A percentile compares a stretch with the other conserved stretches of the same genome.
Evolutionary conservation across 64 coral and sea anemone genomes (phyloP).

Genomic region (Orbicella faveolata): DNA sequence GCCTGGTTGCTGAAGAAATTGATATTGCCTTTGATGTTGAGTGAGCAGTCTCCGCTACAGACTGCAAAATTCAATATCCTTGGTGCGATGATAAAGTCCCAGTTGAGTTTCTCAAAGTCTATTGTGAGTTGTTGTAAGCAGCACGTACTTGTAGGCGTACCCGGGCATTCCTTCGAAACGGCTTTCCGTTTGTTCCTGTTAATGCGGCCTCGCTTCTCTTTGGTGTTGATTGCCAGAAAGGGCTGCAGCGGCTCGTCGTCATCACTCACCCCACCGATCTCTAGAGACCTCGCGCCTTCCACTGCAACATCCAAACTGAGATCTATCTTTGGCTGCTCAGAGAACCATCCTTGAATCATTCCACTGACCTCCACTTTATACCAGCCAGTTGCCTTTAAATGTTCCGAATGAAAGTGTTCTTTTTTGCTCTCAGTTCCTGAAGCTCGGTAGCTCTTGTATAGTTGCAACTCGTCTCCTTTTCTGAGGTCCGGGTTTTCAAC

Average conservation of each 20-base stretch:
- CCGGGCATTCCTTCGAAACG: not conserved
- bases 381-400: conserved; percentile 7
- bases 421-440: not conserved
- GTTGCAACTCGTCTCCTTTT: not conserved
- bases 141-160: not conserved
- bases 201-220: not conserved
- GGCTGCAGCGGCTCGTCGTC: not conserved
- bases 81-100: not conserved
- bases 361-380: not conserved
- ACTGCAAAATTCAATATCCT: not conserved
- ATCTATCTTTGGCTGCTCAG: not conserved
- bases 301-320: not conserved
- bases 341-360: not conserved
- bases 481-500: not conserved
- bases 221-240: not conserved
- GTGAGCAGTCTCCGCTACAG: no score
- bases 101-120: not conserved
- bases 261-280: not conserved
- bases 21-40: no score
- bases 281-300: not conserved
- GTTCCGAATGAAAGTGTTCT: conserved; percentile 7
- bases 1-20: no score
- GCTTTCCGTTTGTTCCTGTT: not conserved
- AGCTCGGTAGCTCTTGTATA: not conserved
- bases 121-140: not conserved